Evolutionary conservation across 2,113 vertebrate species (phyloP).

Genomic region (Pionites leucogaster): DNA sequence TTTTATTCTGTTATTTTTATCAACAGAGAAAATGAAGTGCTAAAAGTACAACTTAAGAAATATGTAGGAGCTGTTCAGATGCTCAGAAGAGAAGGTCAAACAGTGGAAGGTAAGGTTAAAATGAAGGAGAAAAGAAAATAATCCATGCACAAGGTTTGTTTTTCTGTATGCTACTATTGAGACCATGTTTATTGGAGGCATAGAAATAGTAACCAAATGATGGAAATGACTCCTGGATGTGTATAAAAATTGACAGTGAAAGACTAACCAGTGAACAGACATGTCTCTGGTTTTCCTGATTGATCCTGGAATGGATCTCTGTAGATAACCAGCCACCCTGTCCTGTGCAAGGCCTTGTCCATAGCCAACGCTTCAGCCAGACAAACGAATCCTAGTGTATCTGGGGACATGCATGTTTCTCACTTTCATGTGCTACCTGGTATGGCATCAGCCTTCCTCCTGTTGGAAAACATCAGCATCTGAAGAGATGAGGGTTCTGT

Average conservation of each 20-base stretch:
- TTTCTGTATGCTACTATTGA: background rate
- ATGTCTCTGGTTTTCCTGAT: background rate
- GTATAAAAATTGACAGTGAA: background rate
- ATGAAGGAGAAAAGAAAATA: background rate
- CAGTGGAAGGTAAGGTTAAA: slow-evolving; percentile 83
- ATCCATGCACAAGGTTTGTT: background rate
- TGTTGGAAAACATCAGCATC: background rate
- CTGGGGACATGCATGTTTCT: background rate
- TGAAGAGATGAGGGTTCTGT: background rate
- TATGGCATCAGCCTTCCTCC: background rate
- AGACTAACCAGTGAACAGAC: background rate
- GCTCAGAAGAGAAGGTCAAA: slow-evolving; percentile 94
- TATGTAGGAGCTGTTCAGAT: slow-evolving; percentile 99
- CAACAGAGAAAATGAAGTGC: slow-evolving; percentile 95
- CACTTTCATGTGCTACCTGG: background rate
- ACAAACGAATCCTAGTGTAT: background rate
- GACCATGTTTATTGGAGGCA: background rate
- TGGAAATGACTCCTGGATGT: background rate
- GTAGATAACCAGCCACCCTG: background rate
- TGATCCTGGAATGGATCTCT: background rate
- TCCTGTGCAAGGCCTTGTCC: background rate
- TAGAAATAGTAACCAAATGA: background rate
- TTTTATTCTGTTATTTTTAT: slow-evolving; percentile 36
- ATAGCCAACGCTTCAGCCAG: background rate
- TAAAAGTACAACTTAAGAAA: slow-evolving; percentile 99